Base-by-base conservation (phyloP, 2,797 vertebrate genomes). In the Poecile montanus region DNA sequence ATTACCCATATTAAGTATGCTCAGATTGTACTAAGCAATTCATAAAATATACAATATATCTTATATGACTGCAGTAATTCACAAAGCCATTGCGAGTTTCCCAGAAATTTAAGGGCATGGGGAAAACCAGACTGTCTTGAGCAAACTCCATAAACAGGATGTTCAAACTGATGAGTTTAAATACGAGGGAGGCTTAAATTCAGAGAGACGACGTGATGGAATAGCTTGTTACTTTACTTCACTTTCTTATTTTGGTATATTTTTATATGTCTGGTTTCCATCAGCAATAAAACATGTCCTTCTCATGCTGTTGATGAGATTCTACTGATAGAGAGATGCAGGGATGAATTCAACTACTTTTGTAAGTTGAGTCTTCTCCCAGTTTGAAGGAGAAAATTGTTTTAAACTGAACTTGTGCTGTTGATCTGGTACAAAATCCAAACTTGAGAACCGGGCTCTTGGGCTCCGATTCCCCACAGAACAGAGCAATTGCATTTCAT, bases 1-100 rank as follows among this genome's bases (percentile, higher is more conserved):
- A 94, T 94, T 81, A 76, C 38, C 21, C 73, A 29, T 75, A 90
- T 91, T 93, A 95, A 89, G 15, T 85, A 95, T 86, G 67, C 87
- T 92, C 63, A 78, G 88, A 85, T 18, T 89, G 32, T 91, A 65
- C 61, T 92, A 89, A 96, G 67, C 40, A 91, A 95, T 91, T 88
- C 40, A 86, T 91, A 93, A 96, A 94, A 80, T 72, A 76, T 60
- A 65, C 47, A 73, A 38, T 96, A 77, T 88, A 73, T 96, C 78
- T 91, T 83, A 61, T 18, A 85, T 38, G 79, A 77, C 54, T 53
- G 47, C 60, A 93, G 66, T 95, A 96, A 94, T 89, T 95, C 60
- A 56, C 25, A 87, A 91, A 94, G 25, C 53, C 60, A 62, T 77
- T 88, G 60, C 6, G 4, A 77, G 32, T 54, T 89, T 88, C 60